Conservation (phyloP, 2,113 vertebrate species). For the Craseonycteris thonglongyai region DNA sequence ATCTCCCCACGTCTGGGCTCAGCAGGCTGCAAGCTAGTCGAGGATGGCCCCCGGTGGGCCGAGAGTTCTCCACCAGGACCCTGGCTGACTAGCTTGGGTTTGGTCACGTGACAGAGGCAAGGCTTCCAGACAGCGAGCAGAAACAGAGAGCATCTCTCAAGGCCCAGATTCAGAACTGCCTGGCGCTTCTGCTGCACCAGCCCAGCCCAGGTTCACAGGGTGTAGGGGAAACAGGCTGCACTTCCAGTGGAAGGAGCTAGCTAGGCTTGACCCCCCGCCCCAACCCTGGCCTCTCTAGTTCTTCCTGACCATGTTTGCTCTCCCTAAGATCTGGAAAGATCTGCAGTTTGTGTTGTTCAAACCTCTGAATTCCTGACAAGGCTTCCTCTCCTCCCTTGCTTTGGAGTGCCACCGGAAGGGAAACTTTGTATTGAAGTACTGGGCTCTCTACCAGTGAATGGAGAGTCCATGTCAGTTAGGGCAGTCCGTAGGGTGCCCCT, state of each 20-base stretch:
- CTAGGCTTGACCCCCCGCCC: not conserved
- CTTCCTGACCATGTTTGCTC: not conserved
- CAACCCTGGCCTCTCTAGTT: not conserved
- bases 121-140: not conserved
- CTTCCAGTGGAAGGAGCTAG: not conserved
- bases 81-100: not conserved
- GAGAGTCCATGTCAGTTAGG: not conserved
- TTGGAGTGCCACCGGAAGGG: not conserved
- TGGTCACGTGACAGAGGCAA: not conserved
- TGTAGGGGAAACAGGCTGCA: too few relatives aligned
- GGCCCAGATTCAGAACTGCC: rapidly evolving
- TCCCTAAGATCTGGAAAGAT: not conserved
- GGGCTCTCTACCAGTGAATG: not conserved
- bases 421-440: not conserved
- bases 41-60: not conserved
- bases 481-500: rapidly evolving
- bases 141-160: rapidly evolving
- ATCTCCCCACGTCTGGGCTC: not conserved
- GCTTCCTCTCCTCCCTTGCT: not conserved
- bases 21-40: not conserved
- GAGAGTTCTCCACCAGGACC: not conserved
- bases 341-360: not conserved
- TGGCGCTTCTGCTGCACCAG: not conserved
- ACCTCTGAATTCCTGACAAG: not conserved
- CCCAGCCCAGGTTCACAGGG: not conserved